Evolutionary conservation across 2,888 invertebrate genomes (phyloP), one percentile per base, ranked within the genome.

Genomic region (Tubulanus polymorphus): DNA sequence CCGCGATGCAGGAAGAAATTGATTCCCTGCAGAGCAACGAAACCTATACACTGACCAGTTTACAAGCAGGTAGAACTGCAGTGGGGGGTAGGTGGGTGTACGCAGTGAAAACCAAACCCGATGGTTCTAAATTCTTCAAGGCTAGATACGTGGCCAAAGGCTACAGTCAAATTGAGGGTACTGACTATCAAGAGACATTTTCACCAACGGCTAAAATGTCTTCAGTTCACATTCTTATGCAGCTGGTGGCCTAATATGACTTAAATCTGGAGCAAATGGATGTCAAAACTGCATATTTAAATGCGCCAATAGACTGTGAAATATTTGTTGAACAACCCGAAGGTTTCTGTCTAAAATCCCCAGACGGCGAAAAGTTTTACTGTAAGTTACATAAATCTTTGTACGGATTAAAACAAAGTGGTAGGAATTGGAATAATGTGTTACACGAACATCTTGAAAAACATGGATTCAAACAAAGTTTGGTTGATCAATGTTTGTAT

Each of bases 151-250:
- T 63, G 3, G 63, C 63, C 15, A 63, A 63, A 41, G 61, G 61
- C 10, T 61, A 60, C 41, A 54, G 46, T 28, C 63, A 64, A 49
- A 45, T 29, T n/a, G 41, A 48, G 28, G 63, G 57, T 23, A 32
- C 57, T 30, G 64, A 64, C 56, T 63, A 60, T 45, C 35, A 62
- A 1, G 59, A 64, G 51, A 63, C 64, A n/a, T 63, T 63, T 59
- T 48, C 64, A 23, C 63, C 64, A 10, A 64, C 60, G 20, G 57
- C 63, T 20, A 48, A 37, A 20, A 20, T 62, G 26, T 59, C 59
- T 29, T 60, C 59, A 25, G 27, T 64, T 27, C 47, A 62, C 23
- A 48, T 49, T 15, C 12, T 63, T 23, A 57, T 61, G 54, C 60
- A 64, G 48, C n/a, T 60, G 45, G 61, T 63, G 35, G 57, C 48